Base-by-base conservation (phyloP, 2,888 invertebrate genomes). In the Drosophila suboccidentalis region DNA sequence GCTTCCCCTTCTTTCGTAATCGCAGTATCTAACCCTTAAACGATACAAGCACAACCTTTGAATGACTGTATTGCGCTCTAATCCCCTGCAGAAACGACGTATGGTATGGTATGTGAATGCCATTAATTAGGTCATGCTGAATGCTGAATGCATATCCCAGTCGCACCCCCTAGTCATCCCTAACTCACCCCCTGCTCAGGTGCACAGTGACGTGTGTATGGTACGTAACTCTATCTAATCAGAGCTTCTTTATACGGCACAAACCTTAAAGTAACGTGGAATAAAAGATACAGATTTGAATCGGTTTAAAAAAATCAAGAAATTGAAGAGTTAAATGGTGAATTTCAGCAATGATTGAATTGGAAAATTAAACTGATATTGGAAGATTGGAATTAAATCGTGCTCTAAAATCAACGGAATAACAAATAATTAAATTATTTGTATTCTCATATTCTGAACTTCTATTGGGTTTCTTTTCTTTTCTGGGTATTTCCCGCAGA, bases 71-170 rank as follows among this genome's bases (percentile, higher is more conserved):
- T 72, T 69, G 67, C 69, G 51, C 69, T 77, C 69, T 73, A 84
- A 82, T 87, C 76, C 85, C 83, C 85, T 67, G 58, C 50, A 76
- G 76, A 72, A 67, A 66, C 57, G 66, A 66, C 60, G 63, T 60
- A 62, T 26, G 26, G 26, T 0, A 26, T 4, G 4, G 22, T 22
- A 22, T 73, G 68, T 74, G 70, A 78, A 80, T 79, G 64, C 74
- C 70, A 79, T 82, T 83, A 87, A 87, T 87, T 85, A 83, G 87
- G 85, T 80, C 83, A 83, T 44, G 61, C 54, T 62, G 77, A 71
- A 71, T 26, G 26, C 26, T 26, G 26, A 26, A 26, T 26, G 26
- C 26, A 26, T 26, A 26, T 6, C 26, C 26, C 26, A 26, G 26
- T 26, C 26, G 26, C 26, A 26, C 5, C 26, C 26, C 26, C 26